Evolutionary conservation across 2,888 invertebrate genomes (phyloP), one percentile per base, ranked within the genome.

Genomic region (Gastrophysa polygoni): DNA sequence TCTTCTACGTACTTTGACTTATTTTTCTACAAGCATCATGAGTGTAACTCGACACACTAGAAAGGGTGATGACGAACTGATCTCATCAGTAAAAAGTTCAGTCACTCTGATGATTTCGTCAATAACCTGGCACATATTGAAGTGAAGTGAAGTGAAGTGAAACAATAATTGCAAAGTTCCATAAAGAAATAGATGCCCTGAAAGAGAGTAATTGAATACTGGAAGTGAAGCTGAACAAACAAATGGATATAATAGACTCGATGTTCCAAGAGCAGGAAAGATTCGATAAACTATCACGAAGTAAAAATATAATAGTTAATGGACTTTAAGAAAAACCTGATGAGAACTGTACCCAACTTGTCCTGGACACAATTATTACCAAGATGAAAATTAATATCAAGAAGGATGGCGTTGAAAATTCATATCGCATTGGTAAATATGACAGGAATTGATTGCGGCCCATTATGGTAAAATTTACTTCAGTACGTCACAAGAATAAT

Each of bases 381-480:
- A 46, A 46, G 18, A 46, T 46, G 46, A 18, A 46, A 1, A 18
- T 46, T 2, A 46, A 46, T 6, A 18, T 18, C 11, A 20, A 10
- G 18, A 46, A 46, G 3, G 46, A 46, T 38, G 11, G 1, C 44
- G 16, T 46, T 18, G 46, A 46, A n/a, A 46, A 46, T 46, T 17
- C 46, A 17, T 46, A 46, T 46, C 21, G 46, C 46, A 46, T 46
- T 46, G 38, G 46, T 18, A 46, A 46, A 46, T 46, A 46, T 46
- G 20, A 18, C 4, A 18, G 18, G 46, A 46, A 18, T 46, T 7
- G 10, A 46, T 17, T 20, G 3, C 18, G 21, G n/a, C 46, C 46
- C 3, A 48, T 48, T 24, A 48, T 48, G 48, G 48, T 48, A 14
- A 28, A n/a, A 10, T 24, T 20, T 48, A 24, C 24, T 21, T 24